These are phyloP conservation scores for Harpagus bidentatus DNA, from an alignment of 2,113 vertebrate species.

Conservation along the genomic window DNA sequence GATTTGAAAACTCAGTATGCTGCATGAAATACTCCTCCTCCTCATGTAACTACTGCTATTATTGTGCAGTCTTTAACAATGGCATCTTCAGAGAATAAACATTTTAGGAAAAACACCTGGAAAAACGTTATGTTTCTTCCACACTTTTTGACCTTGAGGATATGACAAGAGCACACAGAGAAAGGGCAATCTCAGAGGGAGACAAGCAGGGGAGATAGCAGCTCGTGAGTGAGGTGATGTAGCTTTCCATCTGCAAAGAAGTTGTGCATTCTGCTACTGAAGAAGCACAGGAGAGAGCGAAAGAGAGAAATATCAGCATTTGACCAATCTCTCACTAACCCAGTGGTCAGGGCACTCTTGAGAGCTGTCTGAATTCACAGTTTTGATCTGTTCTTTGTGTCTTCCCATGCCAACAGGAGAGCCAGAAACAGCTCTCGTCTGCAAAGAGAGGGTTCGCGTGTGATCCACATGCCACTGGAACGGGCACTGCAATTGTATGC, in stretches of 20 bases:
- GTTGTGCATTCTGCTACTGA: background rate
- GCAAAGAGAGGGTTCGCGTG: background rate
- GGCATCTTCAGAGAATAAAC: background rate
- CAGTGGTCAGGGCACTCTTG: background rate
- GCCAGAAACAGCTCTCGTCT: background rate
- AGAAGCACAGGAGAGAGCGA: background rate
- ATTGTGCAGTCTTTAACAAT: background rate
- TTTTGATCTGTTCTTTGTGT: background rate
- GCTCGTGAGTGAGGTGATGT: background rate
- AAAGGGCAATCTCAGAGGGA: slow-evolving; percentile 9
- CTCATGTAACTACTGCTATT: background rate
- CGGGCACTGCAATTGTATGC: background rate
- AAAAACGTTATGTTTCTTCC: background rate
- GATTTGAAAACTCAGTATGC: background rate
- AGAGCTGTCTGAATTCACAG: background rate
- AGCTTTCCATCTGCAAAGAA: background rate
- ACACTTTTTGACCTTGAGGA: slow-evolving; percentile 3
- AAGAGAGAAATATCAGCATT: background rate
- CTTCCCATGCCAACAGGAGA: background rate
- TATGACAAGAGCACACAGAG: background rate
- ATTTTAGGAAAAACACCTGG: background rate
- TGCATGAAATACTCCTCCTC: background rate
- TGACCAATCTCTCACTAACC: background rate
- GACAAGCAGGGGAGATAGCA: background rate
- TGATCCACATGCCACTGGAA: background rate